Evolutionary conservation across 2,797 vertebrate genomes (phyloP).

Genomic region (Gadopsis bispinosus): DNA sequence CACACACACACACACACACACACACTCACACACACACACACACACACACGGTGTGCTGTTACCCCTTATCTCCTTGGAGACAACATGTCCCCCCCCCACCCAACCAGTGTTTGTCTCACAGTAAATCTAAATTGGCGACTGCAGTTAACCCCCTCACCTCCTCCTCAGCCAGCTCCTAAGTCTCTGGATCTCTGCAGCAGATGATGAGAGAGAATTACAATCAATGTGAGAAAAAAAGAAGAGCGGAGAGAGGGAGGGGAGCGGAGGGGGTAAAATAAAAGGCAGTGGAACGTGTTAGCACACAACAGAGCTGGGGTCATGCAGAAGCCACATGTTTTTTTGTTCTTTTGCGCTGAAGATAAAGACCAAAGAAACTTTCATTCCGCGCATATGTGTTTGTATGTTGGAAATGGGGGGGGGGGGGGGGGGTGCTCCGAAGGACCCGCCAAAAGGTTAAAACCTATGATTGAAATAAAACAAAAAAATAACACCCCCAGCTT

Average conservation of each 20-base stretch:
- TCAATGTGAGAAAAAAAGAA: constrained; percentile 57
- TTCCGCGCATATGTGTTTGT: constrained; percentile 15
- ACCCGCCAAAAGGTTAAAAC: no score
- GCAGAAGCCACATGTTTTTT: constrained; percentile 26
- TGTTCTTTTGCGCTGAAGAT: constrained; percentile 15
- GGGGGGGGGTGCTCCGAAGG: not conserved
- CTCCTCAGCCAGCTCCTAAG: constrained; percentile 49
- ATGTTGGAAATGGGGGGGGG: not conserved
- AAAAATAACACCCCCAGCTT: no score
- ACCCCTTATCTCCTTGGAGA: constrained; percentile 78
- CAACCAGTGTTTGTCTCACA: constrained; percentile 75
- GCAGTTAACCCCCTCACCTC: constrained; percentile 77
- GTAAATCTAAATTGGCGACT: constrained; percentile 82
- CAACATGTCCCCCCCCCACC: constrained; percentile 51
- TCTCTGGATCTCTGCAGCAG: constrained; percentile 52
- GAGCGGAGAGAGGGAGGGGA: constrained; percentile 7
- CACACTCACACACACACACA: no score
- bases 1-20: no score
- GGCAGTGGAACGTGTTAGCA: constrained; percentile 59
- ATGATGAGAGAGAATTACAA: constrained; percentile 65
- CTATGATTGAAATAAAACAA: no score
- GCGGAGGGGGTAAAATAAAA: constrained; percentile 23
- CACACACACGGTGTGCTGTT: constrained; percentile 53
- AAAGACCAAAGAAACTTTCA: constrained; percentile 31
- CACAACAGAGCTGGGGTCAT: constrained; percentile 63